Conservation (phyloP, 2,797 vertebrate species). For the Rhynchotus rufescens region DNA sequence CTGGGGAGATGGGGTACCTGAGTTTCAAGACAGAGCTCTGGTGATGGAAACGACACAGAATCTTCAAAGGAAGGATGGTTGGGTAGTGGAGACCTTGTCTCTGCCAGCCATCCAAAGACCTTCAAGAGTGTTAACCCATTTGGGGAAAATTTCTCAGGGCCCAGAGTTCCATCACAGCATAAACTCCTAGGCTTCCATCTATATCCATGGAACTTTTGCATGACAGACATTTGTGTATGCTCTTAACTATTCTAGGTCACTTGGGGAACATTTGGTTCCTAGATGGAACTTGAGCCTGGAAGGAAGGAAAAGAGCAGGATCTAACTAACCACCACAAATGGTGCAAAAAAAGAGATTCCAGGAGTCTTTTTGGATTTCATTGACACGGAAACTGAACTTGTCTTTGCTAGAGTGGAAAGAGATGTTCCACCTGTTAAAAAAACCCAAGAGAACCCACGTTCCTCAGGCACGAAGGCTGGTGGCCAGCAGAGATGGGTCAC, state of each 20-base stretch:
- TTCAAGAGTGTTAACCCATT: not conserved
- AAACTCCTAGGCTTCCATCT: not conserved
- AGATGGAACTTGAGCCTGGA: constrained; percentile 28
- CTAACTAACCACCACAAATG: not conserved
- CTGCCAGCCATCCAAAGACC: not conserved
- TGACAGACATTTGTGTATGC: not conserved
- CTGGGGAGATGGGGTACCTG: constrained; percentile 63
- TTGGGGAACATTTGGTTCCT: not conserved
- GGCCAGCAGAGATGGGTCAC: not conserved
- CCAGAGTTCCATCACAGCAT: not conserved
- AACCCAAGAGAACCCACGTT: not conserved
- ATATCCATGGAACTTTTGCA: not conserved
- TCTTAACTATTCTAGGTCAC: constrained; percentile 1
- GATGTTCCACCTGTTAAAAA: not conserved
- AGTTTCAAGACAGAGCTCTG: constrained; percentile 52
- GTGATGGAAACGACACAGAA: not conserved
- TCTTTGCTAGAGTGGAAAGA: not conserved
- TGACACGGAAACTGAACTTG: not conserved
- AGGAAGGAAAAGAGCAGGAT: constrained; percentile 22
- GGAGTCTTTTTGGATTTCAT: not conserved
- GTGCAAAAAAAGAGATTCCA: constrained; percentile 40
- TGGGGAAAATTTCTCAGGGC: not conserved
- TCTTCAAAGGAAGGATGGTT: not conserved
- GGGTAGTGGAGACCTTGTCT: not conserved
- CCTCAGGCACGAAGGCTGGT: not conserved